Conservation (phyloP, 2,797 vertebrate species). For the Protonibea diacanthus region DNA sequence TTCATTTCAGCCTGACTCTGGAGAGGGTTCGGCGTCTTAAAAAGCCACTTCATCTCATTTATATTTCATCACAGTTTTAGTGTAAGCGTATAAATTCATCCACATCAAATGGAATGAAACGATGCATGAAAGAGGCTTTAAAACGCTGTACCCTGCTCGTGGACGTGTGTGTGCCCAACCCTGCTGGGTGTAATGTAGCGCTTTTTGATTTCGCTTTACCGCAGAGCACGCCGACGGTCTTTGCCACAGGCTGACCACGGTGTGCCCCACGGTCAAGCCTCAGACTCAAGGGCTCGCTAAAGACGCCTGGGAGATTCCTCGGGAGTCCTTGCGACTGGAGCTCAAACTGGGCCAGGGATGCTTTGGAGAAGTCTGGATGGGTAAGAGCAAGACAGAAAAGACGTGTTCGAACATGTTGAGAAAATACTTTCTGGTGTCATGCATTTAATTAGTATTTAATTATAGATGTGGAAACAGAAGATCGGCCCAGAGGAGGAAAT, state of each 20-base stretch:
- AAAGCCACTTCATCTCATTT: constrained; percentile 59
- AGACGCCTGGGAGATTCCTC: constrained; percentile 97
- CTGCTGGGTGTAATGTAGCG: constrained; percentile 27
- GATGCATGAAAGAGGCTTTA: constrained; percentile 52
- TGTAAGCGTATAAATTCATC: constrained; percentile 48
- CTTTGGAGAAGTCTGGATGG: constrained; percentile 98
- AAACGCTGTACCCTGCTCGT: constrained; percentile 2
- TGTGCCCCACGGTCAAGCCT: constrained; percentile 96
- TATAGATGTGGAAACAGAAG: not conserved
- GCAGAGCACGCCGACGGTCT: constrained; percentile 95
- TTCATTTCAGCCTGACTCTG: constrained; percentile 44
- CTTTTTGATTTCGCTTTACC: constrained; percentile 33
- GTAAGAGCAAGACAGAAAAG: constrained; percentile 82
- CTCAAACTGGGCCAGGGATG: constrained; percentile 97
- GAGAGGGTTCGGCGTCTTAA: constrained; percentile 45
- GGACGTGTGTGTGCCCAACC: not conserved
- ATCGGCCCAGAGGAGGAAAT: constrained; percentile 16
- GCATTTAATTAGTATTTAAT: constrained; percentile 33
- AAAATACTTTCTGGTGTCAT: not conserved
- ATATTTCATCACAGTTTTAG: constrained; percentile 67
- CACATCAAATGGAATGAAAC: constrained; percentile 52
- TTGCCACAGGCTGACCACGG: constrained; percentile 94
- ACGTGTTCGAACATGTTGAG: not conserved
- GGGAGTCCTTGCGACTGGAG: constrained; percentile 94
- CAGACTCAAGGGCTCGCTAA: constrained; percentile 97